Conservation (phyloP, 1,140 invertebrate species). For the Campoletis sonorensis region DNA sequence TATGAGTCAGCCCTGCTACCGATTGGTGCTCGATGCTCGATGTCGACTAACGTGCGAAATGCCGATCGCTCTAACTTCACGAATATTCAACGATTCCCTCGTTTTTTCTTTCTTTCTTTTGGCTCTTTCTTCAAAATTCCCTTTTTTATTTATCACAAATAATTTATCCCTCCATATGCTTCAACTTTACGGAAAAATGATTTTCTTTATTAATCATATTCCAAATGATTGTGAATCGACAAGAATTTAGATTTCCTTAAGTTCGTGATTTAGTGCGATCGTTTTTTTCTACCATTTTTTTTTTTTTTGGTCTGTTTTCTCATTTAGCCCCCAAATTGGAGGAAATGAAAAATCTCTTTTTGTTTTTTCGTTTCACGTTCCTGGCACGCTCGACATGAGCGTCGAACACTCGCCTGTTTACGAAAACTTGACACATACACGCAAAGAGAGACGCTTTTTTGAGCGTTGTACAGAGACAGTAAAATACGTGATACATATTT, state of each 20-base stretch:
- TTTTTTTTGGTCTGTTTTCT: neutral
- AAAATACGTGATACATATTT: neutral
- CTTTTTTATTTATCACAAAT: constrained; percentile 21
- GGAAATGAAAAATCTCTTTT: neutral
- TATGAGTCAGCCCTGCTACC: constrained; percentile 59
- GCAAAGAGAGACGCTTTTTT: constrained; percentile 28
- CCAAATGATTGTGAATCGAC: neutral
- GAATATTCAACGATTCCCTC: constrained; percentile 44
- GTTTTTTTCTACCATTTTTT: constrained; percentile 31
- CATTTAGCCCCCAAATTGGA: neutral
- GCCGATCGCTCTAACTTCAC: constrained; percentile 52
- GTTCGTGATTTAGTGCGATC: constrained; percentile 44
- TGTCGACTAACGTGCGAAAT: constrained; percentile 60
- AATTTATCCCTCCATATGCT: constrained; percentile 12
- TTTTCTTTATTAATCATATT: constrained; percentile 9
- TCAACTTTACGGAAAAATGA: no score
- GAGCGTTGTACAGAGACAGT: neutral
- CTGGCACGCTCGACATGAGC: constrained; percentile 56
- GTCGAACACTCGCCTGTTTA: constrained; percentile 50
- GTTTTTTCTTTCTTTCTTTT: no score
- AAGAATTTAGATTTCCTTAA: neutral
- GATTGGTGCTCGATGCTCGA: constrained; percentile 58
- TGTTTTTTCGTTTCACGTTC: constrained; percentile 13
- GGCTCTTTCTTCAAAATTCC: constrained; percentile 12
- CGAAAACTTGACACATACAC: constrained; percentile 14